These are phyloP conservation scores for Eudyptes chrysolophus DNA, from an alignment of 2,113 vertebrate species.

Conservation along the genomic window DNA sequence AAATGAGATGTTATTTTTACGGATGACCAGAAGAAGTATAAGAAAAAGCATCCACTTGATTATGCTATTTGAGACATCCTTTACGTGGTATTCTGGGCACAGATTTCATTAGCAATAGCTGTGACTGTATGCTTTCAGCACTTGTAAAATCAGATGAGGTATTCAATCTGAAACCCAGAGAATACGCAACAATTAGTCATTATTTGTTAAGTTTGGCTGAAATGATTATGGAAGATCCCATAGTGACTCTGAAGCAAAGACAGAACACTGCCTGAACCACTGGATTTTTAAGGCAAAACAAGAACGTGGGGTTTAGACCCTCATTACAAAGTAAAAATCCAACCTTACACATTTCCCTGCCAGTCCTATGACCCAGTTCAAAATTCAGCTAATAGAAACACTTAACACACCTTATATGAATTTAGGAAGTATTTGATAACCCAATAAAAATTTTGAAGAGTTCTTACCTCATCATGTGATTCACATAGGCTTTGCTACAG, in stretches of 20 bases:
- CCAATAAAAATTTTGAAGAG: neutral
- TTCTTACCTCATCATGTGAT: conserved; percentile 93
- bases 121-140: neutral
- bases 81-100: neutral
- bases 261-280: neutral
- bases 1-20: neutral
- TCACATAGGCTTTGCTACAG: conserved; percentile 91
- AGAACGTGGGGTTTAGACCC: neutral
- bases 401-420: neutral
- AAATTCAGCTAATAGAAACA: neutral
- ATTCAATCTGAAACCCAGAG: neutral
- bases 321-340: neutral
- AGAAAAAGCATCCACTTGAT: neutral
- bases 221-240: neutral
- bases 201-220: neutral
- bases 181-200: neutral
- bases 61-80: neutral
- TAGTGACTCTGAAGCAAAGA: neutral
- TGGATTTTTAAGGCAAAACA: neutral
- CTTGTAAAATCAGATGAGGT: neutral
- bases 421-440: neutral
- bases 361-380: neutral
- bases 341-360: neutral
- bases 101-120: neutral
- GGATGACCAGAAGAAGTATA: neutral